phyloP scores from a whole-genome alignment of 2,888 invertebrate genomes.

The Cephus rjabovi region DNA sequence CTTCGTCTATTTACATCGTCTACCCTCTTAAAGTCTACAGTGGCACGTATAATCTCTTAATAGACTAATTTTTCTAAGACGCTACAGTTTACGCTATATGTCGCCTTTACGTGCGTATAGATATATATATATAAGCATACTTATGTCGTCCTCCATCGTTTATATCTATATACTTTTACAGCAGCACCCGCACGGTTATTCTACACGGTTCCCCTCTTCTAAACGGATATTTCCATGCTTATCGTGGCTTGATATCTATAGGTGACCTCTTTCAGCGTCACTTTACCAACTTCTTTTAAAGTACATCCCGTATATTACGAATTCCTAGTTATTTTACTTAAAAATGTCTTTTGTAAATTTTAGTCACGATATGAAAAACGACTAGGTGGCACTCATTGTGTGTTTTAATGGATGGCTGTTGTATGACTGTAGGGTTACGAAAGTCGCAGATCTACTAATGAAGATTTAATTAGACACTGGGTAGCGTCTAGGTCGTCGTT shows the following conservation, averaged over 20 bases:
- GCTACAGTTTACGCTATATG: constrained; percentile 5
- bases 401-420: not conserved
- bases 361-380: not conserved
- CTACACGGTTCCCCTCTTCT: constrained; percentile 34
- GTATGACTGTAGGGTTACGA: not conserved
- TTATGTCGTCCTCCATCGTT: not conserved
- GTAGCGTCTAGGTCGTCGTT: not conserved
- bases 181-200: constrained; percentile 8
- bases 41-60: constrained; percentile 21
- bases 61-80: constrained; percentile 22
- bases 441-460: not conserved
- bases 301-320: not conserved
- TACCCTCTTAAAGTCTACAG: not conserved
- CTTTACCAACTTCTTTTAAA: not conserved
- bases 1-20: not conserved
- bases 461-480: constrained; percentile 42
- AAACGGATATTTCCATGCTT: constrained; percentile 47
- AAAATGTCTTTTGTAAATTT: not conserved
- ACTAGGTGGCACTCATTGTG: not conserved
- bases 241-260: constrained; percentile 45
- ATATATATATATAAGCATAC: not conserved
- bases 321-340: not conserved
- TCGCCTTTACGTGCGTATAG: not conserved
- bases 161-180: not conserved
- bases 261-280: not conserved